Evolutionary conservation across 2,113 vertebrate species (phyloP), one percentile per base, ranked within the genome.

Genomic region (Clarias magur): DNA sequence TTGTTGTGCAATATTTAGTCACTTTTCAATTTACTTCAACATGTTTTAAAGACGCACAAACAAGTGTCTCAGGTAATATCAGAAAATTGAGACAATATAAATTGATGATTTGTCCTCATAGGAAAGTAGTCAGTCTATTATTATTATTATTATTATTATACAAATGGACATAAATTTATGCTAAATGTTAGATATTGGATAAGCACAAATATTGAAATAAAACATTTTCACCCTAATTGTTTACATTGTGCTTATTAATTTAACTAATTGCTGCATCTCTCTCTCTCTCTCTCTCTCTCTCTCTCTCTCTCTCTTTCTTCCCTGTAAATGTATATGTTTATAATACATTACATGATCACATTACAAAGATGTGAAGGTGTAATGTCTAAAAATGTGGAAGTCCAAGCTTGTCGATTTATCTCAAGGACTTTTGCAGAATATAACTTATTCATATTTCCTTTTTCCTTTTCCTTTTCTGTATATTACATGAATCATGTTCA

Each of bases 161-260:
- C 21, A 48, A 23, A 54, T 68, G 25, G 56, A 3, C 34, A n/a
- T 27, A n/a, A 83, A 16, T 57, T 5, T 81, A 59, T 86, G 72
- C 65, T 42, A 19, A 53, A 48, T 87, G 70, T 60, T 83, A 27
- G 34, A 82, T 30, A 57, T 60, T 83, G 19, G 34, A 82, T 30
- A 57, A 75, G 19, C 54, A 78, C 48, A 83, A 87, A 84, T 30
- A 73, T 23, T 21, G 4, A 42, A 87, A 82, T 87, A 75, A 86
- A 87, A 42, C 0, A 17, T 62, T 53, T 62, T 27, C 21, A 57
- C 70, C 23, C 2, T 59, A 17, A 30, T 80, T 73, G 3, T 25
- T 87, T 23, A 8, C 48, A 16, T 57, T 79, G 56, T 23, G 8
- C 6, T 82, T 30, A 63, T 86, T 73, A 12, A 60, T 30, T 79